phyloP scores from a whole-genome alignment of 2,113 vertebrate genomes.

The Takifugu bimaculatus region DNA sequence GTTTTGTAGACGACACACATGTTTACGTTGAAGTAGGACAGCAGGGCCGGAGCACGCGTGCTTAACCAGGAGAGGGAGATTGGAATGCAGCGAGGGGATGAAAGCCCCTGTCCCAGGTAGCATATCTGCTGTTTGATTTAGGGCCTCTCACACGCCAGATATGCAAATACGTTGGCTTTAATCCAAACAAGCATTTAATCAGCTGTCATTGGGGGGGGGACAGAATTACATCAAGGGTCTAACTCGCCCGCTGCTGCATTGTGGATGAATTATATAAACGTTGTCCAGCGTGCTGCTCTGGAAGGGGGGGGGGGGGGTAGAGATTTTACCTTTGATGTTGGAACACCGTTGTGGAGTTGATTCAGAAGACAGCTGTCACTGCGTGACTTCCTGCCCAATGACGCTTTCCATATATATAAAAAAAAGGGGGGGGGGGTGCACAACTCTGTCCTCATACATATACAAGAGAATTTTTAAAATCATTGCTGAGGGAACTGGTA shows the following conservation, averaged over 20 bases:
- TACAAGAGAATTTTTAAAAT: constrained; percentile 37
- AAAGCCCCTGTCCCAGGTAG: background rate
- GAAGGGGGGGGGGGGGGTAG: background rate
- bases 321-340: constrained; percentile 33
- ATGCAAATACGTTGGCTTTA: constrained; percentile 24
- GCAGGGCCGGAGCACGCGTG: background rate
- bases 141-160: constrained; percentile 6
- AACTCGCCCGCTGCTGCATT: constrained; percentile 14
- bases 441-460: constrained; percentile 49
- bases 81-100: background rate
- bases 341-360: constrained; percentile 49
- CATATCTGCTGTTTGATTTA: constrained; percentile 3
- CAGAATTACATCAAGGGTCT: constrained; percentile 5
- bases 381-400: constrained; percentile 56
- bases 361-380: constrained; percentile 63
- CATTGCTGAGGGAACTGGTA: constrained; percentile 18
- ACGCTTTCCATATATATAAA: constrained; percentile 44
- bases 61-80: background rate
- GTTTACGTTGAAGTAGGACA: background rate
- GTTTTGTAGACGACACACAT: background rate
- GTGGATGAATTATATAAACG: constrained; percentile 27
- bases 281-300: constrained; percentile 11
- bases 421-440: constrained; percentile 31
- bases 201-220: constrained; percentile 2
- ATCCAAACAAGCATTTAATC: constrained; percentile 9